phyloP scores from a whole-genome alignment of 2,888 invertebrate species.

The Phrixothrix hirtus region DNA sequence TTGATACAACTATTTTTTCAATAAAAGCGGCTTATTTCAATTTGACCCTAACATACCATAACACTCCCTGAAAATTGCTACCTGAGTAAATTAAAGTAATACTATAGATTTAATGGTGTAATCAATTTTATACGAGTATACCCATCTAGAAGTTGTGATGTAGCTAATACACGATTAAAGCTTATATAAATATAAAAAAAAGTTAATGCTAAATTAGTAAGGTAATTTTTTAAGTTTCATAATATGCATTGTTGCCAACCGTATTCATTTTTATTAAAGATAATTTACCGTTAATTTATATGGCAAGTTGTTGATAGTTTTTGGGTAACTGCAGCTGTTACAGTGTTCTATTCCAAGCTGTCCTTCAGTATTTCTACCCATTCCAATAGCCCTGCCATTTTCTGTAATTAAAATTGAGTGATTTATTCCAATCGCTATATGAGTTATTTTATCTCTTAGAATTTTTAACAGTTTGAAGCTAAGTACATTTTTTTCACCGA shows the following conservation, averaged over 20 bases:
- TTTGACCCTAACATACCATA: too few relatives aligned
- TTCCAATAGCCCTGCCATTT: slow-evolving; percentile 65
- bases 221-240: too few relatives aligned
- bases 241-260: slow-evolving; percentile 42
- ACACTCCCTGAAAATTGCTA: too few relatives aligned
- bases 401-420: slow-evolving; percentile 68
- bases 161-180: too few relatives aligned
- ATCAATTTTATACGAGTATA: background rate
- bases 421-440: slow-evolving; percentile 63
- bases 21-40: too few relatives aligned
- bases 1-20: too few relatives aligned
- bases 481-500: slow-evolving; percentile 42
- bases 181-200: too few relatives aligned
- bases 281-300: too few relatives aligned
- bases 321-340: slow-evolving; percentile 23
- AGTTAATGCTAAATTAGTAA: too few relatives aligned
- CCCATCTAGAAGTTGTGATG: background rate
- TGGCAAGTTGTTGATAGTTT: too few relatives aligned
- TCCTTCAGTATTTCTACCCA: slow-evolving; percentile 67
- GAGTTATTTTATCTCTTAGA: slow-evolving; percentile 61
- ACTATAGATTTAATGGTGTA: too few relatives aligned
- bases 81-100: too few relatives aligned
- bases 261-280: slow-evolving; percentile 41
- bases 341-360: slow-evolving; percentile 61
- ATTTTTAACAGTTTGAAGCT: slow-evolving; percentile 50